Evolutionary conservation across 1,140 invertebrate genomes (phyloP).

Genomic region (Gryllus bimaculatus): DNA sequence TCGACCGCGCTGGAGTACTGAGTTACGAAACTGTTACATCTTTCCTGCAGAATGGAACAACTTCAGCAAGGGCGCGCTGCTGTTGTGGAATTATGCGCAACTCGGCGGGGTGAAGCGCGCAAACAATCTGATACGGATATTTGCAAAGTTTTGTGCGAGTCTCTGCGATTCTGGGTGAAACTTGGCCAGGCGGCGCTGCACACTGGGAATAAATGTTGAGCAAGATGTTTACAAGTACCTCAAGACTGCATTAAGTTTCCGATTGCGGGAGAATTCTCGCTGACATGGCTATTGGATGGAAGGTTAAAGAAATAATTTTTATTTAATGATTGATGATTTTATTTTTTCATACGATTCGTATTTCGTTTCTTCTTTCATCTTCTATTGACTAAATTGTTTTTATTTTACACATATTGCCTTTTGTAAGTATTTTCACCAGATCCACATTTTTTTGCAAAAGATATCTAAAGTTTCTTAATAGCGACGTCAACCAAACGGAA

Average conservation of each 20-base stretch:
- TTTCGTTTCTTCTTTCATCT: no score
- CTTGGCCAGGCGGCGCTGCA: not conserved
- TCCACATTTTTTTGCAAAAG: no score
- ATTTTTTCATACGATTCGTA: no score
- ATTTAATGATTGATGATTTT: no score
- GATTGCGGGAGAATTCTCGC: not conserved
- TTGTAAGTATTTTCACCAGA: no score
- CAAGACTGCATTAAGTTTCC: not conserved
- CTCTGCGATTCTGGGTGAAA: not conserved
- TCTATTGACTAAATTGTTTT: no score
- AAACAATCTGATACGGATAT: slow-evolving; percentile 5
- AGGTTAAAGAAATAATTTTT: no score
- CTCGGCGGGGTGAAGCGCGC: not conserved
- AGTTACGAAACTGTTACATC: not conserved
- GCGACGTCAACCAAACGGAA: no score
- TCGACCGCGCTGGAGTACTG: no score
- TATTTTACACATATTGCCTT: no score
- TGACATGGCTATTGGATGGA: no score
- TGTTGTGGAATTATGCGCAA: not conserved
- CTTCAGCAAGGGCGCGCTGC: not conserved
- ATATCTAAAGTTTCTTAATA: no score
- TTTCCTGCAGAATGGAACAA: not conserved
- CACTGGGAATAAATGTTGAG: not conserved
- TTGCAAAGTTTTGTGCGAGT: slow-evolving; percentile 1
- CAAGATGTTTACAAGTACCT: not conserved